Conservation (phyloP, 92 coral and sea anemone genomes). For the Ricordea florida region DNA sequence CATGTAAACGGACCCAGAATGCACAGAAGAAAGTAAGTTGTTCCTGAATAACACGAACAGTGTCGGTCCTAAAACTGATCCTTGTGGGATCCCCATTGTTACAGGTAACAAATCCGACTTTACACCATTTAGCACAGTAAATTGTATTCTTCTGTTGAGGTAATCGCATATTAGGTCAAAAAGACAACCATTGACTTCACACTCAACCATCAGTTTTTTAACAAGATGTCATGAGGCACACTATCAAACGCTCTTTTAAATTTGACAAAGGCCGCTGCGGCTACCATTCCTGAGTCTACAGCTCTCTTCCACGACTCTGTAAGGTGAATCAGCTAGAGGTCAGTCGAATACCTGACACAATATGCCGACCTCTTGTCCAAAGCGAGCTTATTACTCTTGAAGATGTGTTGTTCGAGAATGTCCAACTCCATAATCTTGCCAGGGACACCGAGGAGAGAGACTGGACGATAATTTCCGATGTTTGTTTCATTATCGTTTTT, state of each 20-base stretch:
- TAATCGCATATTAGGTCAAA: not conserved
- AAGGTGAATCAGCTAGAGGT: constrained; percentile 11
- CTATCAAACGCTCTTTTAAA: constrained; percentile 13
- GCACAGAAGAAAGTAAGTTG: not conserved
- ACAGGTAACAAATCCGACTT: constrained; percentile 8
- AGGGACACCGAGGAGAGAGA: too few relatives aligned
- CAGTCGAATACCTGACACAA: constrained; percentile 45
- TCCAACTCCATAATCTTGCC: too few relatives aligned
- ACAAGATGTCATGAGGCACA: not conserved
- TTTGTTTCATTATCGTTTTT: constrained; percentile 13
- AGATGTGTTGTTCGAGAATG: too few relatives aligned
- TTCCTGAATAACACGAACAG: constrained; percentile 13
- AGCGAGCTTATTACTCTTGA: too few relatives aligned
- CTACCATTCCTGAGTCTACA: constrained; percentile 11
- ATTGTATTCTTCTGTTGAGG: not conserved
- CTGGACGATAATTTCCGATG: too few relatives aligned
- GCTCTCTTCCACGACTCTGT: constrained; percentile 56
- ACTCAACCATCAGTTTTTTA: not conserved
- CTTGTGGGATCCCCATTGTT: constrained; percentile 12
- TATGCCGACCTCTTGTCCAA: constrained; percentile 50
- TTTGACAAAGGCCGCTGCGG: constrained; percentile 8
- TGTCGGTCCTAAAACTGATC: constrained; percentile 26
- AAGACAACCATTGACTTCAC: not conserved
- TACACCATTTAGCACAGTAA: constrained; percentile 7
- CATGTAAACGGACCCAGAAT: constrained; percentile 1